Conservation (phyloP, 2,888 invertebrate genomes). For the Drosophila birchii region DNA sequence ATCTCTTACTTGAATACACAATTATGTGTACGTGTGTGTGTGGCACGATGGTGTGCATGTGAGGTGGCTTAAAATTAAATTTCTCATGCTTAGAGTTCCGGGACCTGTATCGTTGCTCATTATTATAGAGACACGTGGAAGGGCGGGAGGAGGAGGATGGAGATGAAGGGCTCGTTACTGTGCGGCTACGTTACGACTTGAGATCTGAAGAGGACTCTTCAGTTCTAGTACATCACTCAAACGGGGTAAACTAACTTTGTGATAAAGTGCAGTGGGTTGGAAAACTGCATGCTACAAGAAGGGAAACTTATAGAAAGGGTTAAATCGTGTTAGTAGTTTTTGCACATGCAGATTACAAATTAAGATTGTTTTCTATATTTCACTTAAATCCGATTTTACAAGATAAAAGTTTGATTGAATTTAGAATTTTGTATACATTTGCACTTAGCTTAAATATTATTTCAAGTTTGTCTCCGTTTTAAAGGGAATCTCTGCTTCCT, state of each 20-base stretch:
- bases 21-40: constrained; percentile 60
- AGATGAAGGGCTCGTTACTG: constrained; percentile 61
- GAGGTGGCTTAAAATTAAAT: constrained; percentile 67
- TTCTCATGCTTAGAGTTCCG: constrained; percentile 66
- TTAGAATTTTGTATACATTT: background rate
- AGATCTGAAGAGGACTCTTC: constrained; percentile 56
- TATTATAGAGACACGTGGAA: constrained; percentile 65
- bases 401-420: too few relatives aligned
- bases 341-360: background rate
- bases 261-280: constrained; percentile 17
- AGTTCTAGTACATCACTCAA: constrained; percentile 17
- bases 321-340: background rate
- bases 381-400: background rate
- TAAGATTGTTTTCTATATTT: background rate
- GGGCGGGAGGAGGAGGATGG: background rate
- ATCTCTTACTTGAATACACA: constrained; percentile 79
- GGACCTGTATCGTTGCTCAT: constrained; percentile 55
- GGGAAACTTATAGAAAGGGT: background rate
- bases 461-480: background rate
- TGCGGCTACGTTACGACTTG: constrained; percentile 62
- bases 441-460: too few relatives aligned
- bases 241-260: constrained; percentile 37
- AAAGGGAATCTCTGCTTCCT: constrained; percentile 33
- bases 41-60: constrained; percentile 20
- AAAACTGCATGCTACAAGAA: background rate